Conservation (phyloP, 2,888 invertebrate species). For the Cryptophagus acutangulus region DNA sequence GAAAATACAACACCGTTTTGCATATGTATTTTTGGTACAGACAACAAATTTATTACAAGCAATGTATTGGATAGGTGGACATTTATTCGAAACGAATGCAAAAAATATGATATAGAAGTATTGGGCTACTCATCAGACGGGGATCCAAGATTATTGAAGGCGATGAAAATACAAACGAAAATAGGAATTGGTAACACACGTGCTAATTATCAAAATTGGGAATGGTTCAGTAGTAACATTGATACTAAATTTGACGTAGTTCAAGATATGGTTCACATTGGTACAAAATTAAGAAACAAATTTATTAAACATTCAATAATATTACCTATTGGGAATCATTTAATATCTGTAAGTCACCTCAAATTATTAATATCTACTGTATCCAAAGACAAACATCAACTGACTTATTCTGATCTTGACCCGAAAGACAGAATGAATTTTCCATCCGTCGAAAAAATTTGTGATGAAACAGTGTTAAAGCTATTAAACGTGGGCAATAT, state of each 20-base stretch:
- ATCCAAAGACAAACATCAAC: conserved; percentile 28
- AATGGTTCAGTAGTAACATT: conserved; percentile 18
- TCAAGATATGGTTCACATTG: conserved; percentile 31
- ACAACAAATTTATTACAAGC: conserved; percentile 17
- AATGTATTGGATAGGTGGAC: conserved; percentile 17
- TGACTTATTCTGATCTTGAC: conserved; percentile 19
- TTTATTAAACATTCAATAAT: conserved; percentile 25
- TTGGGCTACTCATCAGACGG: conserved; percentile 18
- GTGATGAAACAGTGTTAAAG: conserved; percentile 16
- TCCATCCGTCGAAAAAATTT: conserved; percentile 24
- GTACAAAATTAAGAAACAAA: conserved; percentile 27
- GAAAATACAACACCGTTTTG: conserved; percentile 18
- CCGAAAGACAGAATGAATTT: conserved; percentile 30
- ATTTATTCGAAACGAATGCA: conserved; percentile 4
- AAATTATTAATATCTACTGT: conserved; percentile 19
- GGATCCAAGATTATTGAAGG: conserved; percentile 14
- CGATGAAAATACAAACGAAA: conserved; percentile 12
- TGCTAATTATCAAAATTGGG: conserved; percentile 8
- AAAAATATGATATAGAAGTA: conserved; percentile 10
- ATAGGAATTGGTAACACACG: neutral
- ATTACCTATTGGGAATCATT: conserved; percentile 24
- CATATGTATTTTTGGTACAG: conserved; percentile 17
- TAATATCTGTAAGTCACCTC: conserved; percentile 25
- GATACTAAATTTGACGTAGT: conserved; percentile 15
- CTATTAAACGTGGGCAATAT: conserved; percentile 5